These are phyloP conservation scores for Hypanus sabinus DNA, from an alignment of 2,113 vertebrate genomes.

Conservation along the genomic window DNA sequence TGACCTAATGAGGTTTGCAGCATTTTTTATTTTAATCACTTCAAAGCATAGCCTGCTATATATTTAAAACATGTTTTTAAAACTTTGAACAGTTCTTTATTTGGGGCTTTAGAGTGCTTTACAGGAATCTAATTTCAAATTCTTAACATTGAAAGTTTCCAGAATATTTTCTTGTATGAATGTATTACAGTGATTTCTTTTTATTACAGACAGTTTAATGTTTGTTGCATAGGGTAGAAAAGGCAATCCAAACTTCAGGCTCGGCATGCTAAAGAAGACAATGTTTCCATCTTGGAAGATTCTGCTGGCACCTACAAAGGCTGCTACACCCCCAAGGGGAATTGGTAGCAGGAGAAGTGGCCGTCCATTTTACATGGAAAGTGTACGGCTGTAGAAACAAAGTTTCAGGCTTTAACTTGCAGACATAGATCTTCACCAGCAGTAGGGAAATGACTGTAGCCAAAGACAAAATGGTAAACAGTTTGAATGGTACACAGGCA, in stretches of 20 bases:
- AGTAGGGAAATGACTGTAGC: neutral
- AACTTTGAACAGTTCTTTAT: neutral
- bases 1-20: too few relatives aligned
- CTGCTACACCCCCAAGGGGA: neutral
- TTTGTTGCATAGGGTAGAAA: neutral
- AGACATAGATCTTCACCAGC: neutral
- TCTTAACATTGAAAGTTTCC: neutral
- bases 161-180: neutral
- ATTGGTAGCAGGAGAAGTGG: neutral
- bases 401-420: neutral
- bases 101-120: neutral
- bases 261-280: neutral
- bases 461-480: neutral
- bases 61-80: neutral
- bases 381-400: neutral
- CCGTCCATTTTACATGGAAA: neutral
- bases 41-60: neutral
- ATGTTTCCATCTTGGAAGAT: neutral
- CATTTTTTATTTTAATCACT: neutral
- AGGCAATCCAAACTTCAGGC: neutral
- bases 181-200: neutral
- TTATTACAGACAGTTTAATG: neutral
- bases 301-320: neutral
- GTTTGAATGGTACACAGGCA: neutral
- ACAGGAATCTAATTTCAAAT: neutral